These are phyloP conservation scores for Junonia oenone DNA, from an alignment of 2,888 invertebrate species.

Conservation along the genomic window DNA sequence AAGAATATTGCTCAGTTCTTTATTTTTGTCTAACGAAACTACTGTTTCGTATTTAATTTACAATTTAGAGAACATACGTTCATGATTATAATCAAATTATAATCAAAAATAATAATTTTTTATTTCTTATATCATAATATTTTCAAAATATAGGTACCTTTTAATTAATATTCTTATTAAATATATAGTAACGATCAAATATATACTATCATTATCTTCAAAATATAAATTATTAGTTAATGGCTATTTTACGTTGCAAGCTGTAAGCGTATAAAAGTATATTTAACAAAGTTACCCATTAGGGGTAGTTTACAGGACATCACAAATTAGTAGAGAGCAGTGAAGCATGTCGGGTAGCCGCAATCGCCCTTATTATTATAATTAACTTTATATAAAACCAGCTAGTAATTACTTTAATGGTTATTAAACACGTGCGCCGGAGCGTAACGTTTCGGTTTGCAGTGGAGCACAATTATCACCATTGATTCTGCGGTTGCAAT, in stretches of 20 bases:
- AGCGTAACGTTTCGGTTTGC: conserved; percentile 56
- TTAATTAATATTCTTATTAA: no score
- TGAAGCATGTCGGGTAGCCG: conserved; percentile 57
- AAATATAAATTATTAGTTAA: no score
- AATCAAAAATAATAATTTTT: no score
- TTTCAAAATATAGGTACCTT: no score
- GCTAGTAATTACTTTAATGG: conserved; percentile 68
- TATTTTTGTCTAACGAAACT: no score
- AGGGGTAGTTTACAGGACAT: conserved; percentile 57
- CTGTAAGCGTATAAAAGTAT: not conserved
- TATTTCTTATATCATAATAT: no score
- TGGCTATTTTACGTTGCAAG: not conserved
- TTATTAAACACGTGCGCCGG: conserved; percentile 72
- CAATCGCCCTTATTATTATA: conserved; percentile 67
- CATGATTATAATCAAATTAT: no score
- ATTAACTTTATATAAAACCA: conserved; percentile 74
- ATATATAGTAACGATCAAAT: no score
- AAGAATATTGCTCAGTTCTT: no score
- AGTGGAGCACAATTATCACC: conserved; percentile 65
- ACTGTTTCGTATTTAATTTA: no score
- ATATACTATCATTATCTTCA: no score
- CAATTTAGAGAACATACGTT: no score
- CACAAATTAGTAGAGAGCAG: conserved; percentile 66
- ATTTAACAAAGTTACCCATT: not conserved
- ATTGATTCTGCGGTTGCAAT: conserved; percentile 68